These are phyloP conservation scores for Malurus alboscapulatus DNA, from an alignment of 2,113 vertebrate genomes.

Conservation along the genomic window DNA sequence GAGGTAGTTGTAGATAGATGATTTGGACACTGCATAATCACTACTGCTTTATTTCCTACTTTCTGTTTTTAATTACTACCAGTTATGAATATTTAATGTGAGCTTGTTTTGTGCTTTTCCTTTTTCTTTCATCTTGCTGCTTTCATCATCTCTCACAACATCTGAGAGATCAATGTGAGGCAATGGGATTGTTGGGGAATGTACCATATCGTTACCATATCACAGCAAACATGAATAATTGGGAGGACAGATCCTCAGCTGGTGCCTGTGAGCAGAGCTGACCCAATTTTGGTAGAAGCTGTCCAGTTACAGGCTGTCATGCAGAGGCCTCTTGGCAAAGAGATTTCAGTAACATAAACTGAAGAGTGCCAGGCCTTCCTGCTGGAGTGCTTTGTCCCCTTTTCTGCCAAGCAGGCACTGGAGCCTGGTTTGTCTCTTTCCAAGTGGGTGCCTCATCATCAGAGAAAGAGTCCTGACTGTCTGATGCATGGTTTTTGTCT, in stretches of 20 bases:
- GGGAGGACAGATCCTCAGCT: neutral
- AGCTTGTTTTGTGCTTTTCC: slow-evolving; percentile 46
- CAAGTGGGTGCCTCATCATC: neutral
- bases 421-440: neutral
- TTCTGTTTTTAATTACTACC: slow-evolving; percentile 70
- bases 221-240: slow-evolving; percentile 2
- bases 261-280: neutral
- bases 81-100: slow-evolving; percentile 72
- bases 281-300: neutral
- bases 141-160: slow-evolving; percentile 26
- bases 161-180: slow-evolving; percentile 47
- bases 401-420: neutral
- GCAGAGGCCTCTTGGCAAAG: neutral
- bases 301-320: neutral
- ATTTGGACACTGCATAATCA: slow-evolving; percentile 44
- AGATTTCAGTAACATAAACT: neutral
- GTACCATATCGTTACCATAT: neutral
- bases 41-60: slow-evolving; percentile 57
- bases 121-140: slow-evolving; percentile 55
- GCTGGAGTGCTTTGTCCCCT: neutral
- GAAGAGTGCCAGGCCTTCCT: neutral
- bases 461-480: neutral
- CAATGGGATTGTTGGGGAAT: neutral
- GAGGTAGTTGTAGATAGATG: slow-evolving; percentile 8
- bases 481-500: neutral